A percentile compares a stretch with the other conserved stretches of the same genome.
Conservation (phyloP, 2,888 invertebrate genomes). For the Pollenia griseotomentosa region DNA sequence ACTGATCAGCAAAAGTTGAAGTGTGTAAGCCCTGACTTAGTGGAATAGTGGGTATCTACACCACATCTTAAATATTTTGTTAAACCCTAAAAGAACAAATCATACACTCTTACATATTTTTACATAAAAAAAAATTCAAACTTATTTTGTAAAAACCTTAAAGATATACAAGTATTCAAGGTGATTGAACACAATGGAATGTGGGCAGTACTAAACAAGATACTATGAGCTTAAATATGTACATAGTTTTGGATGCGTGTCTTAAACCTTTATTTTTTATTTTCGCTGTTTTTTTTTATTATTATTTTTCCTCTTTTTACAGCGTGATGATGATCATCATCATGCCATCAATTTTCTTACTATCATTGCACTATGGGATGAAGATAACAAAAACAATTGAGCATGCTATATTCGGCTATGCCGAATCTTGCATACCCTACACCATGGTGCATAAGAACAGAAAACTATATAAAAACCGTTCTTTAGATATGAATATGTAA, state of each 20-base stretch:
- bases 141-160: constrained; percentile 57
- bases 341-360: constrained; percentile 48
- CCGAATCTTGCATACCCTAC: too few species aligned
- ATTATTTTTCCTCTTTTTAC: constrained; percentile 52
- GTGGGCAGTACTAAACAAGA: constrained; percentile 75
- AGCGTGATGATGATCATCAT: constrained; percentile 39
- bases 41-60: constrained; percentile 14
- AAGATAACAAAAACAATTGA: too few species aligned
- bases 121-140: constrained; percentile 52
- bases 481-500: too few species aligned
- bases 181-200: constrained; percentile 77
- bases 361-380: constrained; percentile 47
- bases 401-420: too few species aligned
- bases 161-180: constrained; percentile 73
- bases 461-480: too few species aligned
- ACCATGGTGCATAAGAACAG: too few species aligned
- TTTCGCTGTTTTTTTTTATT: constrained; percentile 37
- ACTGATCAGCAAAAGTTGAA: too few species aligned
- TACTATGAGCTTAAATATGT: constrained; percentile 72
- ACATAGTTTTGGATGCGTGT: constrained; percentile 72
- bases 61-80: constrained; percentile 49
- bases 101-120: constrained; percentile 49
- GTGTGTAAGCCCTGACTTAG: too few species aligned
- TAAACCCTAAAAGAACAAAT: constrained; percentile 42
- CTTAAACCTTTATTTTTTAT: constrained; percentile 71